phyloP scores from a whole-genome alignment of 2,797 vertebrate genomes.

The Urocyon cinereoargenteus region DNA sequence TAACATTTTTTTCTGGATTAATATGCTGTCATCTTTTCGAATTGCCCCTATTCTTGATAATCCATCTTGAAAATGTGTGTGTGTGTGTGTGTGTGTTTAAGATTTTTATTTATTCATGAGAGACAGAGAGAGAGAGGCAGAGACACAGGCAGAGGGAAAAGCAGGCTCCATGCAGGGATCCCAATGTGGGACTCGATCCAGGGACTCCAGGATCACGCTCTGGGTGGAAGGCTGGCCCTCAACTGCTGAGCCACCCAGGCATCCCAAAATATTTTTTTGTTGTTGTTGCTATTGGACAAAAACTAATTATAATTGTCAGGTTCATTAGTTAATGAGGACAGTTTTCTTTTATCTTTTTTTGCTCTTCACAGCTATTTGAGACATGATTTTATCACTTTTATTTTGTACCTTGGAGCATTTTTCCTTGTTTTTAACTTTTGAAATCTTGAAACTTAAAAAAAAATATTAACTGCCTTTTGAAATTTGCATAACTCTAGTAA shows the following conservation, averaged over 20 bases:
- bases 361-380: slow-evolving; percentile 41
- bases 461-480: slow-evolving; percentile 48
- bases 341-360: neutral
- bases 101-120: no score
- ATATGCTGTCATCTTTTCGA: slow-evolving; percentile 60
- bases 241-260: no score
- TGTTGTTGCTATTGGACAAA: slow-evolving; percentile 7
- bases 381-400: slow-evolving; percentile 20
- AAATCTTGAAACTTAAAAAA: slow-evolving; percentile 37
- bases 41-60: neutral
- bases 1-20: slow-evolving; percentile 44
- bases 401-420: slow-evolving; percentile 15
- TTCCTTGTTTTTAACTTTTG: slow-evolving; percentile 56
- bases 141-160: no score
- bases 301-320: slow-evolving; percentile 25
- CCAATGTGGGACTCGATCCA: no score
- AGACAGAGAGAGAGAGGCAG: no score
- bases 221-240: no score
- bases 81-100: no score
- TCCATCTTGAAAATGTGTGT: neutral
- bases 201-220: no score
- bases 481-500: slow-evolving; percentile 23
- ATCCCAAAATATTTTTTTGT: neutral
- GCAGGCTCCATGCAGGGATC: no score
- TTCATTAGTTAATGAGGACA: slow-evolving; percentile 56